phyloP scores from a whole-genome alignment of 2,888 invertebrate species.

The Pammene aurita region DNA sequence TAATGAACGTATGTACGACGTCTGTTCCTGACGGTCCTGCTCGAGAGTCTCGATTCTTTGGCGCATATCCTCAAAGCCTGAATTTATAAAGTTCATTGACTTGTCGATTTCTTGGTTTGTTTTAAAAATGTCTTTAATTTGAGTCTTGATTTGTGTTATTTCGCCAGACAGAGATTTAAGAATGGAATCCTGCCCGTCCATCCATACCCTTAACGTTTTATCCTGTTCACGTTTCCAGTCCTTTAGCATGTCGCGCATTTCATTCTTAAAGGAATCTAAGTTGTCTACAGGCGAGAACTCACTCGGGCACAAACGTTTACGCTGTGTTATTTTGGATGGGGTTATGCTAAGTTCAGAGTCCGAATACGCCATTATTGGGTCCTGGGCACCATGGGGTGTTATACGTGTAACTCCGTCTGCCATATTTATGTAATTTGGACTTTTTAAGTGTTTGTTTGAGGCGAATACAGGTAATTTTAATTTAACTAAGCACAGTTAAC shows the following conservation, averaged over 20 bases:
- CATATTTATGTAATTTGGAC: neutral
- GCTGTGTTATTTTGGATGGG: neutral
- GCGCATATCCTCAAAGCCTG: neutral
- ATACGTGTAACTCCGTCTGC: neutral
- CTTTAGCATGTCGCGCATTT: neutral
- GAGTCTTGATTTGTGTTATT: neutral
- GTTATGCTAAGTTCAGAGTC: neutral
- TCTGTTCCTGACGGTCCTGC: neutral
- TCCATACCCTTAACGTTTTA: neutral
- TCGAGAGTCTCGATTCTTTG: neutral
- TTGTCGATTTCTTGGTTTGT: constrained; percentile 5
- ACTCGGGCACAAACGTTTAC: neutral
- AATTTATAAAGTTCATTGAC: neutral
- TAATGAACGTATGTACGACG: neutral
- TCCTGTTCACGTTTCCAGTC: neutral
- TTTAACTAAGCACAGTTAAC: neutral
- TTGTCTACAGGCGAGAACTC: neutral
- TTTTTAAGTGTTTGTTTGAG: no score
- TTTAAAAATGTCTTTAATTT: neutral
- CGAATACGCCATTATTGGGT: neutral
- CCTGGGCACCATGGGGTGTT: neutral
- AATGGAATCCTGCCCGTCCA: neutral
- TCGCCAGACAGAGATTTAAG: neutral
- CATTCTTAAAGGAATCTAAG: neutral
- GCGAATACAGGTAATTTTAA: no score